Evolutionary conservation across 2,113 vertebrate genomes (phyloP).

Genomic region (Tringa solitaria): DNA sequence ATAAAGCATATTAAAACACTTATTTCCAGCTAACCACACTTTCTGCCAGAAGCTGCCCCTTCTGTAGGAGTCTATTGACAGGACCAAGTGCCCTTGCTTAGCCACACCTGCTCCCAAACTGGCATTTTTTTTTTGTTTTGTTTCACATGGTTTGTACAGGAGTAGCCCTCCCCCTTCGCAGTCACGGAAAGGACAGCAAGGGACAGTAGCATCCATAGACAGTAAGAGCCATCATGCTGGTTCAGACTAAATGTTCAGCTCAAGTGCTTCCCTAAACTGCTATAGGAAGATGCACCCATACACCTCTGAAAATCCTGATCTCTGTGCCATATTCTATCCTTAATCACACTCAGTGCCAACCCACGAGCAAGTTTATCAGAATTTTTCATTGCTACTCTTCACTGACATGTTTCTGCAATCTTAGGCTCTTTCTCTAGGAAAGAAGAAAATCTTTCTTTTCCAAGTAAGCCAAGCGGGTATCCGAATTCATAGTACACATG

Average conservation of each 20-base stretch:
- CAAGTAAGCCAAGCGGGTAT: not conserved
- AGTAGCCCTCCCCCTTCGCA: not conserved
- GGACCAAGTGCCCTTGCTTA: not conserved
- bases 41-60: not conserved
- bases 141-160: not conserved
- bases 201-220: not conserved
- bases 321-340: accelerated
- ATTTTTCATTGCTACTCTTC: not conserved
- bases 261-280: not conserved
- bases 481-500: not conserved
- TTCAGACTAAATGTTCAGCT: not conserved
- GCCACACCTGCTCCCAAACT: not conserved
- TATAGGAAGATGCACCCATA: not conserved
- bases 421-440: not conserved
- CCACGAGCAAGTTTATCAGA: not conserved
- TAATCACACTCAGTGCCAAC: not conserved
- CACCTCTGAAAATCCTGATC: not conserved
- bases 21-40: not conserved
- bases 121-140: not conserved
- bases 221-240: not conserved
- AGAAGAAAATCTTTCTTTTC: not conserved
- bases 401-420: not conserved
- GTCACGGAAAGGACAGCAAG: not conserved
- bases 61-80: not conserved
- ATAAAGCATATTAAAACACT: not conserved